phyloP scores from a whole-genome alignment of 2,888 invertebrate species.

The Belgica antarctica region DNA sequence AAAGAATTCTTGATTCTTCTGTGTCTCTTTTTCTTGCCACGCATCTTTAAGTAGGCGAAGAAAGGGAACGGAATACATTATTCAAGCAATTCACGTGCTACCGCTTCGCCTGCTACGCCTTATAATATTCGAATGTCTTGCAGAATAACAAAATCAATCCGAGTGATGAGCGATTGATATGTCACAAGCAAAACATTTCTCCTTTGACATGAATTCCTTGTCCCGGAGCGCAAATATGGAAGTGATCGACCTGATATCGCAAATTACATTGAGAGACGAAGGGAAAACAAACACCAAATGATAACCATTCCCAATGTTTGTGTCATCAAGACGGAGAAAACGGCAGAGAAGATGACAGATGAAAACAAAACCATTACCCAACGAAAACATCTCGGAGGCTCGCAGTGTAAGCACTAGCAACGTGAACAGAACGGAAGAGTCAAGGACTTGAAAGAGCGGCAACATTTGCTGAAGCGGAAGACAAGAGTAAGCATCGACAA shows the following conservation, averaged over 20 bases:
- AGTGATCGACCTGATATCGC: background rate
- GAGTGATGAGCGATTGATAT: constrained; percentile 31
- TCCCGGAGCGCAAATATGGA: too few relatives aligned
- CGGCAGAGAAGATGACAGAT: background rate
- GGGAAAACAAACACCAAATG: background rate
- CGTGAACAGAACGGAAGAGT: too few relatives aligned
- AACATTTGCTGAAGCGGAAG: too few relatives aligned
- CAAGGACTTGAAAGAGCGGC: too few relatives aligned
- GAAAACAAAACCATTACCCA: too few relatives aligned
- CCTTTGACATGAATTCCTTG: too few relatives aligned
- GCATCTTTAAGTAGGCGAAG: background rate
- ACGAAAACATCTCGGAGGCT: too few relatives aligned
- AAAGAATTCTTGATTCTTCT: background rate
- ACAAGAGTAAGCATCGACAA: too few relatives aligned
- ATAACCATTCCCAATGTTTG: constrained; percentile 11
- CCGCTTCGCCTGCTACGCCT: constrained; percentile 11
- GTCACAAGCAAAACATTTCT: background rate
- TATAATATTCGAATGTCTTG: constrained; percentile 27
- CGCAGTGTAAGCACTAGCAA: too few relatives aligned
- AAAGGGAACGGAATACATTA: constrained; percentile 21
- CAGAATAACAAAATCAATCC: constrained; percentile 36
- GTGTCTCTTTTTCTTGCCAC: background rate
- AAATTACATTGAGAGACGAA: background rate
- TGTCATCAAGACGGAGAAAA: background rate
- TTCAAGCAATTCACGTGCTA: constrained; percentile 38